Evolutionary conservation across 2,888 invertebrate genomes (phyloP).

Genomic region (Polydrusus cervinus): DNA sequence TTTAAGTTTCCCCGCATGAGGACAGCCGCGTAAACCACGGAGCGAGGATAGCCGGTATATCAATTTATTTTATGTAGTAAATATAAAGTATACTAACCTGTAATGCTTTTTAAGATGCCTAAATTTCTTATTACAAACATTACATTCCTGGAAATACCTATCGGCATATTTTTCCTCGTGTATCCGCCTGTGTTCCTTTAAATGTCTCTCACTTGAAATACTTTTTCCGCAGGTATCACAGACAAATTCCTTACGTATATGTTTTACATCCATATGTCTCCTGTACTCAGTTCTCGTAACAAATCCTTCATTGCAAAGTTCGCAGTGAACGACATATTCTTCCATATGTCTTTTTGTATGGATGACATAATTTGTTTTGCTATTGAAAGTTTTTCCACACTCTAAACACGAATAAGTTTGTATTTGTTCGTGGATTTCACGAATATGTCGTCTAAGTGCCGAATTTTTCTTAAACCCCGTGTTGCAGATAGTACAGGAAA

Average conservation of each 20-base stretch:
- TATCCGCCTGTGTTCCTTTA: conserved; percentile 43
- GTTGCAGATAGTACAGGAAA: conserved; percentile 67
- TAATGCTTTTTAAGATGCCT: conserved; percentile 52
- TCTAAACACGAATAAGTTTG: conserved; percentile 33
- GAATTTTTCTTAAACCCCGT: conserved; percentile 44
- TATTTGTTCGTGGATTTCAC: conserved; percentile 42
- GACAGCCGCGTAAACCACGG: too few relatives aligned
- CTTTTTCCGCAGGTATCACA: conserved; percentile 50
- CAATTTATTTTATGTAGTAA: not conserved
- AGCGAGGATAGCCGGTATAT: too few relatives aligned
- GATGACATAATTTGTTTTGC: conserved; percentile 48
- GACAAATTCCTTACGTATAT: conserved; percentile 42
- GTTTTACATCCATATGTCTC: conserved; percentile 51
- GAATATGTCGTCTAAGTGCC: conserved; percentile 41
- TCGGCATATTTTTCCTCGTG: conserved; percentile 49
- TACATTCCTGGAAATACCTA: conserved; percentile 49
- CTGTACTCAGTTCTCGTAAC: conserved; percentile 55
- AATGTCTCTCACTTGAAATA: conserved; percentile 49
- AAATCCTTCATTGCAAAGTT: conserved; percentile 64
- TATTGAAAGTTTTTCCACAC: conserved; percentile 47
- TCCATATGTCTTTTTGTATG: conserved; percentile 40
- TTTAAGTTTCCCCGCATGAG: too few relatives aligned
- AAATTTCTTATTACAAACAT: conserved; percentile 51
- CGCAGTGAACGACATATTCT: conserved; percentile 57
- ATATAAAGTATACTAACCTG: conserved; percentile 26